Conservation (phyloP, 2,113 vertebrate species). For the Dinomys branickii region DNA sequence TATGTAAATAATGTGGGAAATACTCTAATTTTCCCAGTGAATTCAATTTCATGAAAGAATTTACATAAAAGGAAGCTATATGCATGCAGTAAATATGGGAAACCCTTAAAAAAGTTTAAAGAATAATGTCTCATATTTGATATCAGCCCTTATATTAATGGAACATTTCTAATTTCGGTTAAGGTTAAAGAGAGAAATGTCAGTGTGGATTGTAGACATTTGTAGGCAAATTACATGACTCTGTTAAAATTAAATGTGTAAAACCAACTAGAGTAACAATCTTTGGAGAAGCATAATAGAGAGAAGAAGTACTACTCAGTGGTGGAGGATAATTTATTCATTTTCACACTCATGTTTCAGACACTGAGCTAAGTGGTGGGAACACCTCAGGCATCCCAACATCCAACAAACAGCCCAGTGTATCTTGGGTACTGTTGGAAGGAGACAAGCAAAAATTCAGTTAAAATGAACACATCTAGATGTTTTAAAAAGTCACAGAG, state of each 20-base stretch:
- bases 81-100: no score
- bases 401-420: neutral
- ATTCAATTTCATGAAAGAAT: no score
- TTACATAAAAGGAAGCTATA: no score
- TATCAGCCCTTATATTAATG: neutral
- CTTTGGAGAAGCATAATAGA: neutral
- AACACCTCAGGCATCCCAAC: neutral
- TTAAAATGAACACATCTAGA: neutral
- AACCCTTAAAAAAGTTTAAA: neutral
- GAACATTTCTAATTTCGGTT: neutral
- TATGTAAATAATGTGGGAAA: no score
- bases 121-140: neutral
- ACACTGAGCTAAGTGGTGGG: neutral
- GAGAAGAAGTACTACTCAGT: accelerated
- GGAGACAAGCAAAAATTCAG: neutral
- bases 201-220: neutral
- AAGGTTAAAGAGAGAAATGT: neutral
- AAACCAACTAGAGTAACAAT: neutral
- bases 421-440: neutral
- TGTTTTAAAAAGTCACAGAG: neutral
- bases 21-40: no score
- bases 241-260: neutral
- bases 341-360: neutral
- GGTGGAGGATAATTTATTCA: neutral
- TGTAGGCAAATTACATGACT: neutral